Conservation (phyloP, 1,140 invertebrate genomes). For the Procambarus virginalis region DNA sequence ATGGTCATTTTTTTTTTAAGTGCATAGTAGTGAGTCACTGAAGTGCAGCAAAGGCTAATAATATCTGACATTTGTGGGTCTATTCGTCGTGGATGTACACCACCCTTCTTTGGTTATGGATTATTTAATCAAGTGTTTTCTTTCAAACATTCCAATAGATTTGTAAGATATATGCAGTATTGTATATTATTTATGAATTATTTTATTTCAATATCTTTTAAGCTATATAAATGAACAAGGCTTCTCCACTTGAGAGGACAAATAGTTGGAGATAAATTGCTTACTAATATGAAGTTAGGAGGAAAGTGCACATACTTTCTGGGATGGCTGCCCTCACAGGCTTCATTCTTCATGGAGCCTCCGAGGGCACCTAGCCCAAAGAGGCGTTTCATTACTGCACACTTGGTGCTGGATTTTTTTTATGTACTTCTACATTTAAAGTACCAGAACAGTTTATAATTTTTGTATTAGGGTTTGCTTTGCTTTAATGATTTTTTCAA, state of each 20-base stretch:
- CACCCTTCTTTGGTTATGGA: neutral
- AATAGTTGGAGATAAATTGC: neutral
- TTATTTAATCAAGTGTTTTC: constrained; percentile 4
- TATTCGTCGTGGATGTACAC: neutral
- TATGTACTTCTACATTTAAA: no score
- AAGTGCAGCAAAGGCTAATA: neutral
- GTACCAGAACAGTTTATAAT: no score
- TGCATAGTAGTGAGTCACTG: constrained; percentile 2
- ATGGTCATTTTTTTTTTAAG: neutral
- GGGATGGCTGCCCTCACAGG: no score
- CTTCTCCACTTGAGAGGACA: neutral
- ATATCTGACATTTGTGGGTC: neutral
- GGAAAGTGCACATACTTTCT: neutral
- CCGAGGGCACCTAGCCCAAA: no score
- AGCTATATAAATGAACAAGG: neutral
- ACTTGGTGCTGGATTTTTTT: no score
- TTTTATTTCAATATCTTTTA: neutral
- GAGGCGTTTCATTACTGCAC: no score
- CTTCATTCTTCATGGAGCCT: no score
- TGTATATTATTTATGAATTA: neutral
- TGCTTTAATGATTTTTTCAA: no score
- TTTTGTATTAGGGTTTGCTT: no score
- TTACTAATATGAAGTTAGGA: neutral
- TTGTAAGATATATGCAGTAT: neutral
- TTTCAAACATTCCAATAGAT: neutral